Base-by-base conservation (phyloP, 2,113 vertebrate genomes). In the Hemiscyllium ocellatum region DNA sequence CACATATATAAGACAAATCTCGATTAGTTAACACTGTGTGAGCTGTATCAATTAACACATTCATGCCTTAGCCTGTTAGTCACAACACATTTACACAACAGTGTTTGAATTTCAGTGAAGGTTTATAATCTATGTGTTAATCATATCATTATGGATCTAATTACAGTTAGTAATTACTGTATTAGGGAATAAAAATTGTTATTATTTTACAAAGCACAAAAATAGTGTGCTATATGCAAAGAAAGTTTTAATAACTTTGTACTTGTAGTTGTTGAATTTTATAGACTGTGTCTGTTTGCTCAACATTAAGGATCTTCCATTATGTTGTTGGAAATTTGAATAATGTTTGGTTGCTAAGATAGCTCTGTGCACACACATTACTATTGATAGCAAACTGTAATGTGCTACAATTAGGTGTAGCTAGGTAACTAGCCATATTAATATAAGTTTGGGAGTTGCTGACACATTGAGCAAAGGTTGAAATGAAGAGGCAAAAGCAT, bases 341-440 rank as follows among this genome's bases (percentile, higher is more conserved):
- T 91, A 65, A 91, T 61, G 33, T 15, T 33, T 91, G 87, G 87
- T 91, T 91, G 52, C 87, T 91, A 91, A 65, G 87, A n/a, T n/a
- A 91, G 33, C 50, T 61, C 56, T 91, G 29, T 91, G 87, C 33
- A 65, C 52, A 65, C 33, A 65, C 52, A 91, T 12, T 33, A 65
- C 13, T 33, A 17, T 90, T 90, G 87, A 90, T 89, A 52, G 24
- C 86, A 56, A 61, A 4, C 56, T 90, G 56, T 65, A 91, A 91
- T 65, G 1, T 91, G 87, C 87, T 20, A n/a, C 87, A n/a, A 26
- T 33, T 91, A 19, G 52, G 87, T 91, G 87, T 91, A 91, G 87
- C 87, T 91, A 91, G 56, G 87, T 91, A 91, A 91, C 87, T n/a
- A 56, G 52, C 87, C 29, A n/a, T 91, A 29, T n/a, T 89, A 50